A percentile compares a stretch with the other conserved stretches of the same genome.
These are phyloP conservation scores for Minunthozetes semirufus DNA, from an alignment of 2,888 invertebrate species.

Conservation along the genomic window DNA sequence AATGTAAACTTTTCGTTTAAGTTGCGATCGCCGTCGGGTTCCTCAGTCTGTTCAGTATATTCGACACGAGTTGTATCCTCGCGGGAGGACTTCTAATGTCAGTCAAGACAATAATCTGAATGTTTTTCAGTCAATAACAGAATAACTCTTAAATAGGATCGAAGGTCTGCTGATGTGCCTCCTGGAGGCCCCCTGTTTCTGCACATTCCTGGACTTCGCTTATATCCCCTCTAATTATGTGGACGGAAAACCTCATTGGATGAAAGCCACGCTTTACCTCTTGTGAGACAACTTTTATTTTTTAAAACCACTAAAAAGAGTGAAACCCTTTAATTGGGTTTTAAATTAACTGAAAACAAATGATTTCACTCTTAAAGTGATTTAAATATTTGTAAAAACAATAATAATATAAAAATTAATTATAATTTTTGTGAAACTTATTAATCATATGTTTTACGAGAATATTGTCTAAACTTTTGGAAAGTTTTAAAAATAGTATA, in stretches of 20 bases:
- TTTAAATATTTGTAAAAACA: no score
- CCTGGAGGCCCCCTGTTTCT: constrained; percentile 94
- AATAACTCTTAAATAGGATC: constrained; percentile 36
- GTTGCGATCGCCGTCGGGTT: constrained; percentile 38
- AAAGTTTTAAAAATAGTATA: not conserved
- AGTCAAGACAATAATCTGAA: not conserved
- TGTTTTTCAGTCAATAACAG: not conserved
- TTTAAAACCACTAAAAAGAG: no score
- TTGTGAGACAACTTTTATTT: constrained; percentile 58
- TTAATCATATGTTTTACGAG: no score
- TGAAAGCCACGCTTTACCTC: constrained; percentile 75
- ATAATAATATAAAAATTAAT: no score
- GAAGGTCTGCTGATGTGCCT: constrained; percentile 79
- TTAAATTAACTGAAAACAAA: no score
- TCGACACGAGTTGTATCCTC: constrained; percentile 33
- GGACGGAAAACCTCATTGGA: constrained; percentile 78
- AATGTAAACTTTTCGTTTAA: constrained; percentile 31
- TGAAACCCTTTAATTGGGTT: no score
- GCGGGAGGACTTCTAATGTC: constrained; percentile 36
- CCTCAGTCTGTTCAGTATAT: constrained; percentile 28
- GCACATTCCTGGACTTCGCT: constrained; percentile 90
- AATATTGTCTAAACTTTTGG: no score
- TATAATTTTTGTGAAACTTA: no score
- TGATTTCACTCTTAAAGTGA: not conserved
- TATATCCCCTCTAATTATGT: constrained; percentile 71